Evolutionary conservation across 2,113 vertebrate species (phyloP).

Genomic region (Aptenodytes patagonicus): DNA sequence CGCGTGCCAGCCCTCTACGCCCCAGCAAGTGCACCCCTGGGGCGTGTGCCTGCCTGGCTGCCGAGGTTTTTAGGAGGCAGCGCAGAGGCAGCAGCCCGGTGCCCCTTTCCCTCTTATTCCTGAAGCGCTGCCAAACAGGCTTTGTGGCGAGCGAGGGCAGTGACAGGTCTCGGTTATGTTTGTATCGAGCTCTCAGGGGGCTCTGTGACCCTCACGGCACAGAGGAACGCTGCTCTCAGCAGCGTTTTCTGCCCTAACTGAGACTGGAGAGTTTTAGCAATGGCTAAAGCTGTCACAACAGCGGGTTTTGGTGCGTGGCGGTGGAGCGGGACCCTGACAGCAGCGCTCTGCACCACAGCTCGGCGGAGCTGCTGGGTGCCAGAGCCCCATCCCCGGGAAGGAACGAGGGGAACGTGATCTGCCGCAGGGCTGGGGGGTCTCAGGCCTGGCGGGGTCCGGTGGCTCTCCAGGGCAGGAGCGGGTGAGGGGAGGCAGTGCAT

Average conservation of each 20-base stretch:
- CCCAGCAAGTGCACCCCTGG: background rate
- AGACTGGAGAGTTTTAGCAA: accelerated
- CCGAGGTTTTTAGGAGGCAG: accelerated
- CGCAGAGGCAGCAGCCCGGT: accelerated
- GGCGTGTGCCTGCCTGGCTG: background rate
- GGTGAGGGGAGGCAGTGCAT: background rate
- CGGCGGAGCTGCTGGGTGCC: accelerated
- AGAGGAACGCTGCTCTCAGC: background rate
- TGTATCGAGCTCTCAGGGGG: background rate
- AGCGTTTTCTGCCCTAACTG: accelerated
- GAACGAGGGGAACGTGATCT: background rate
- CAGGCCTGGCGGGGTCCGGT: accelerated
- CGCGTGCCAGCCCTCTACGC: accelerated
- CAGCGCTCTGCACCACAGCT: background rate
- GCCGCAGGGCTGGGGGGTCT: background rate
- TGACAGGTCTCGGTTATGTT: accelerated
- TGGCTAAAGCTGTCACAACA: accelerated
- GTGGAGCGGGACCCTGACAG: accelerated
- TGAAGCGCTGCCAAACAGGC: accelerated
- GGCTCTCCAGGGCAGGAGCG: background rate
- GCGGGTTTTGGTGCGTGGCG: accelerated
- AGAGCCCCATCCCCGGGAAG: accelerated
- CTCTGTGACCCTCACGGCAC: background rate
- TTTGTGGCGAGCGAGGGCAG: accelerated
- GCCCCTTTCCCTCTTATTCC: background rate